Conservation (phyloP, 2,888 invertebrate genomes). For the Melieria picta region DNA sequence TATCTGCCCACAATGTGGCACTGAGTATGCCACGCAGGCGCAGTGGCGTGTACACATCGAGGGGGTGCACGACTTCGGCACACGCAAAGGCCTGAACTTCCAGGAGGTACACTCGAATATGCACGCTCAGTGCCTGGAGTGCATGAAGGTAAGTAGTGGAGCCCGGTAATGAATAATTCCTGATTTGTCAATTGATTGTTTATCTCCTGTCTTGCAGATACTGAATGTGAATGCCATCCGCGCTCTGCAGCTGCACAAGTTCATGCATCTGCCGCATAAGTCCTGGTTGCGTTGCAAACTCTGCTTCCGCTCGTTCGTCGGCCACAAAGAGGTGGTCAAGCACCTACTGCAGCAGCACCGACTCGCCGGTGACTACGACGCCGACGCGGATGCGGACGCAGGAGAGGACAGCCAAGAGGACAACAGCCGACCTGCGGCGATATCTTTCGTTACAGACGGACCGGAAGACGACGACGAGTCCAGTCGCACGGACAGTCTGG, state of each 20-base stretch:
- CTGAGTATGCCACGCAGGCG: constrained; percentile 54
- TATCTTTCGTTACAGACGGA: neutral
- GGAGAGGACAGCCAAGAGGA: constrained; percentile 32
- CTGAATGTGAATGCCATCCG: constrained; percentile 52
- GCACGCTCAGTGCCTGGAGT: constrained; percentile 53
- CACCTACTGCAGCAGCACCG: constrained; percentile 54
- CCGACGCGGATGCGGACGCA: constrained; percentile 33
- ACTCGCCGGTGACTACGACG: constrained; percentile 41
- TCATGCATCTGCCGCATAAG: constrained; percentile 53
- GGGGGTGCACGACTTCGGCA: constrained; percentile 57
- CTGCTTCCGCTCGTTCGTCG: constrained; percentile 52
- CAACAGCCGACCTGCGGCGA: neutral
- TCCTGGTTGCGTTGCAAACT: constrained; percentile 60
- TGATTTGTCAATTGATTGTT: neutral
- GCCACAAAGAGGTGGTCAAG: constrained; percentile 48
- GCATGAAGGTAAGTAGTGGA: constrained; percentile 49
- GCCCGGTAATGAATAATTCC: neutral
- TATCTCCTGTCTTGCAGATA: constrained; percentile 43
- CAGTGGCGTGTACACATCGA: constrained; percentile 61
- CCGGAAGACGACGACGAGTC: neutral
- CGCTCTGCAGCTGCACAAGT: constrained; percentile 55
- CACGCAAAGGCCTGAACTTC: constrained; percentile 56
- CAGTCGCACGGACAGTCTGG: too few relatives aligned
- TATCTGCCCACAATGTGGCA: constrained; percentile 57
- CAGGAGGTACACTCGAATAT: constrained; percentile 49